Percentiles rank a stretch among this genome's conserved stretches.
These are phyloP conservation scores for Antheraea yamamai DNA, from an alignment of 2,888 invertebrate genomes.

Conservation along the genomic window DNA sequence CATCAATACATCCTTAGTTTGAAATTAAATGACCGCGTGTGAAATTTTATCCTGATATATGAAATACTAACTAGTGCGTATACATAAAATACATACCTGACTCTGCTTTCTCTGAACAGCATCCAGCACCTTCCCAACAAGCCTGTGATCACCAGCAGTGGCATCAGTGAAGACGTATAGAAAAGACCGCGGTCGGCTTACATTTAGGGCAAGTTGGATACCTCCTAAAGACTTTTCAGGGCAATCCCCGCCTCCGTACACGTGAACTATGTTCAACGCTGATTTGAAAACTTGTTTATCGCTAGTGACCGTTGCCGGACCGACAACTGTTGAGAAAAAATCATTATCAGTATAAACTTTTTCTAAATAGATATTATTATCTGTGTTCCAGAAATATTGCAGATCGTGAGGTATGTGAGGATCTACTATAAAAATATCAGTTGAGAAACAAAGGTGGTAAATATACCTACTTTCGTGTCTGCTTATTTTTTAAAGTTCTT, in stretches of 20 bases:
- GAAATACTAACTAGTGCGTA: neutral
- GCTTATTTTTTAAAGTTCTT: no score
- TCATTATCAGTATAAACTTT: neutral
- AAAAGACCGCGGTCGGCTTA: conserved; percentile 85
- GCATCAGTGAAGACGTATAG: conserved; percentile 91
- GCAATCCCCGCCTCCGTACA: conserved; percentile 88
- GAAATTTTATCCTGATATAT: no score
- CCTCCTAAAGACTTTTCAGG: conserved; percentile 87
- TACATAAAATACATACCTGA: conserved; percentile 74
- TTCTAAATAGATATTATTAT: no score
- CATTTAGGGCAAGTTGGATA: conserved; percentile 84
- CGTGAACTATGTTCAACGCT: conserved; percentile 79
- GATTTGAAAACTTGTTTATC: conserved; percentile 82
- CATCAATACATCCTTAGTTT: no score
- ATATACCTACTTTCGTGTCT: no score
- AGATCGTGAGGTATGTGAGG: no score
- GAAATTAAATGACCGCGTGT: no score
- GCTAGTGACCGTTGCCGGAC: conserved; percentile 84
- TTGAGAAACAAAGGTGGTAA: no score
- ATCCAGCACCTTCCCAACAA: conserved; percentile 84
- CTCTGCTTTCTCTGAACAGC: conserved; percentile 87
- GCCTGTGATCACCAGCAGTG: conserved; percentile 84
- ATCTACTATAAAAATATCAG: no score
- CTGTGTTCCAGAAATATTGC: no score
- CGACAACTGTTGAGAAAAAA: conserved; percentile 73